Conservation (phyloP, 2,888 invertebrate species). For the Penaeus monodon region DNA sequence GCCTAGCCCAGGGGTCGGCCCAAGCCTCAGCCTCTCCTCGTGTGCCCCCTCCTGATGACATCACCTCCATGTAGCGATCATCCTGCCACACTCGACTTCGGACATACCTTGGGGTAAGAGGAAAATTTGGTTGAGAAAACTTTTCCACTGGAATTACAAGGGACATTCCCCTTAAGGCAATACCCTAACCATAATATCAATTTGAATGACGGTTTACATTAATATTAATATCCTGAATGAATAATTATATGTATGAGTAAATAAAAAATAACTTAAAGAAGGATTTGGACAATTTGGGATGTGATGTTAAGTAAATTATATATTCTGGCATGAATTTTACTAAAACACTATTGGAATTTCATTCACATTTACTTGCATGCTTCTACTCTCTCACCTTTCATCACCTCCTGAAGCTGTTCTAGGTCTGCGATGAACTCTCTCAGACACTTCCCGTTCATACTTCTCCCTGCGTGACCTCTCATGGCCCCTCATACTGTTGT, state of each 20-base stretch:
- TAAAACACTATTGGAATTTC: too few relatives aligned
- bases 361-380: not conserved
- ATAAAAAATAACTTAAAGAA: too few relatives aligned
- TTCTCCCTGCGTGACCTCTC: conserved; percentile 55
- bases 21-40: conserved; percentile 60
- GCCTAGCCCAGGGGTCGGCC: conserved; percentile 63
- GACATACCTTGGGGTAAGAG: conserved; percentile 7
- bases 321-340: too few relatives aligned
- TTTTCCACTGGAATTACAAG: not conserved
- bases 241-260: too few relatives aligned
- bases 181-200: too few relatives aligned
- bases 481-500: conserved; percentile 38
- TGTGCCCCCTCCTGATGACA: conserved; percentile 29
- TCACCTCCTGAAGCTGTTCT: conserved; percentile 36
- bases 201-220: too few relatives aligned
- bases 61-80: conserved; percentile 45
- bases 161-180: too few relatives aligned
- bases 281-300: too few relatives aligned
- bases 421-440: conserved; percentile 47
- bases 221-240: too few relatives aligned
- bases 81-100: conserved; percentile 46
- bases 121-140: not conserved
- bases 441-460: conserved; percentile 57
- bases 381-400: conserved; percentile 1
- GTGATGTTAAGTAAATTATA: too few relatives aligned